These are phyloP conservation scores for Drosophila infuscata DNA, from an alignment of 2,888 invertebrate species.

Conservation along the genomic window DNA sequence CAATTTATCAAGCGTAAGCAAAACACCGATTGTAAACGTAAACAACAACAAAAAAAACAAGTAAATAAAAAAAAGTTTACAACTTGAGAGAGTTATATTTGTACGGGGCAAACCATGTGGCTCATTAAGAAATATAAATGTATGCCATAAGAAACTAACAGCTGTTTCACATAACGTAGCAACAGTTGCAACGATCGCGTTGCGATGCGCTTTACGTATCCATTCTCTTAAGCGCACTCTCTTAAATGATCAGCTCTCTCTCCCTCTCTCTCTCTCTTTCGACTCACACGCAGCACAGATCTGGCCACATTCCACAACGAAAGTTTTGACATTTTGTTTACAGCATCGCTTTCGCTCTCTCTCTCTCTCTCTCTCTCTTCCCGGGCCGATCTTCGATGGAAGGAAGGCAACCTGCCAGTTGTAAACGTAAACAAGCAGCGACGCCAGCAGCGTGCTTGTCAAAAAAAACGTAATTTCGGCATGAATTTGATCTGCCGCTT, in stretches of 20 bases:
- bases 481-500: constrained; percentile 70
- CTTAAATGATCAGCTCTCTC: constrained; percentile 20
- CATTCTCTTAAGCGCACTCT: constrained; percentile 24
- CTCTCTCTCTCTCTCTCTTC: constrained; percentile 3
- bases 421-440: constrained; percentile 58
- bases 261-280: constrained; percentile 18
- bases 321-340: constrained; percentile 56
- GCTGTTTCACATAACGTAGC: constrained; percentile 44
- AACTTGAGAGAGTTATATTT: not conserved
- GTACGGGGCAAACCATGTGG: not conserved
- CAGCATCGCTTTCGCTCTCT: constrained; percentile 6
- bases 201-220: constrained; percentile 15
- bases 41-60: not conserved
- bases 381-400: constrained; percentile 4
- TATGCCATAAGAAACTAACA: constrained; percentile 33
- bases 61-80: not conserved
- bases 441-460: constrained; percentile 17
- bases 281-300: constrained; percentile 15
- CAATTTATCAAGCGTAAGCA: constrained; percentile 13
- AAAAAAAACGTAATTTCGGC: constrained; percentile 52
- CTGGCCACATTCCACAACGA: constrained; percentile 47
- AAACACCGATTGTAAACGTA: constrained; percentile 27
- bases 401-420: constrained; percentile 33
- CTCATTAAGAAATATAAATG: constrained; percentile 6
- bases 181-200: not conserved